A percentile compares a stretch with the other conserved stretches of the same genome.
Conservation (phyloP, 2,113 vertebrate species). For the Pristiophorus japonicus region DNA sequence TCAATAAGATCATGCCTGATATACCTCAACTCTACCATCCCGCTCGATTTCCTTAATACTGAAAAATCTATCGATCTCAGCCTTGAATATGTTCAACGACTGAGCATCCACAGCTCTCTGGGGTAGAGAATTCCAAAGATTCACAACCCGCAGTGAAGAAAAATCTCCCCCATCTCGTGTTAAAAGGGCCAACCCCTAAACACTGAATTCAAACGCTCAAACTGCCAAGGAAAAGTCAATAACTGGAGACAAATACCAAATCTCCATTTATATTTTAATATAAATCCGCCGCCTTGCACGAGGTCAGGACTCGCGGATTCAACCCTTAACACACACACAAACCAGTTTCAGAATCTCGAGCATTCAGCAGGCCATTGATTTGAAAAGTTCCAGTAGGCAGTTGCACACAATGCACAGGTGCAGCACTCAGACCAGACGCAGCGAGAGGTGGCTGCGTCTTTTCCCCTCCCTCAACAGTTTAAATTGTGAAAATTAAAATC, state of each 20-base stretch:
- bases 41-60: too few relatives aligned
- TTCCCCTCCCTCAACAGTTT: not conserved
- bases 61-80: too few relatives aligned
- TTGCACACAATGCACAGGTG: not conserved
- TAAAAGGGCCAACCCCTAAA: too few relatives aligned
- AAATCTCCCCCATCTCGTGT: too few relatives aligned
- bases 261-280: constrained; percentile 18
- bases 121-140: too few relatives aligned
- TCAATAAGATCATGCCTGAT: too few relatives aligned
- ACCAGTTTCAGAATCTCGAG: constrained; percentile 6
- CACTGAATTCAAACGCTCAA: not conserved
- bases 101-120: too few relatives aligned
- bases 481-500: not conserved
- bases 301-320: not conserved
- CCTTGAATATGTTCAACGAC: too few relatives aligned
- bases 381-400: not conserved
- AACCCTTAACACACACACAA: not conserved
- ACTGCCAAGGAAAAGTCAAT: not conserved
- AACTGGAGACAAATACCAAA: not conserved
- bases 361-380: not conserved
- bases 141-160: too few relatives aligned
- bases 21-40: too few relatives aligned
- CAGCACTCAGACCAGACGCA: not conserved
- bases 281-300: not conserved
- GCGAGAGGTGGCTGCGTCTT: too few relatives aligned